These are phyloP conservation scores for Chaenogobius annularis DNA, from an alignment of 2,113 vertebrate genomes.

Conservation along the genomic window DNA sequence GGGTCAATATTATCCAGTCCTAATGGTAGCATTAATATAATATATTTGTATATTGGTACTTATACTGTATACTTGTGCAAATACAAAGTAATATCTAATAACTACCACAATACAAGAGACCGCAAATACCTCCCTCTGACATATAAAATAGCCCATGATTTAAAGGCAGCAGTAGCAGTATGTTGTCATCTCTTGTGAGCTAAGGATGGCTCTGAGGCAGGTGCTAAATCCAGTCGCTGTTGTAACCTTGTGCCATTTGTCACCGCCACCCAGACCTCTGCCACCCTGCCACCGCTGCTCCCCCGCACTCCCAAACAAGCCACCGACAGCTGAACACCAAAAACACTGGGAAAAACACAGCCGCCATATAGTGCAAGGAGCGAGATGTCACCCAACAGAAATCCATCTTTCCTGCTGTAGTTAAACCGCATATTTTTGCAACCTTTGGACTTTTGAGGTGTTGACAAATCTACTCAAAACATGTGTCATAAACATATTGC, in stretches of 20 bases:
- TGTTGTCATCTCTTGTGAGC: constrained; percentile 11
- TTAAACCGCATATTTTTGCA: neutral
- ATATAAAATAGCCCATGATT: neutral
- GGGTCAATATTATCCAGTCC: too few species aligned
- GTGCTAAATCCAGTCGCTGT: constrained; percentile 40
- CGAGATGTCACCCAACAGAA: neutral
- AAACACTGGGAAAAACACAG: constrained; percentile 16
- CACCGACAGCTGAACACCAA: constrained; percentile 18
- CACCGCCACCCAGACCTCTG: constrained; percentile 26
- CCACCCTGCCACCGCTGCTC: constrained; percentile 18
- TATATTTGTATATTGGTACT: too few species aligned
- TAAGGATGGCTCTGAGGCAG: constrained; percentile 22
- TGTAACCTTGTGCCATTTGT: constrained; percentile 41
- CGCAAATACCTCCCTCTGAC: neutral
- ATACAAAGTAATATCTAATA: neutral
- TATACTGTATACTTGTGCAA: too few species aligned
- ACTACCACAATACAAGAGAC: neutral
- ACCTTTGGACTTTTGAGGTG: neutral
- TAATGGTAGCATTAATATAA: too few species aligned
- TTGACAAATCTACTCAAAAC: neutral
- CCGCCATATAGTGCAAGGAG: neutral
- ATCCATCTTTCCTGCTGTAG: neutral
- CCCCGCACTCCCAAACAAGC: constrained; percentile 31
- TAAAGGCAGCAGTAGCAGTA: constrained; percentile 3
- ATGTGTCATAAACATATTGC: neutral